Percentiles rank a stretch among this genome's conserved stretches.
Conservation (phyloP, 2,888 invertebrate species). For the Chymomyza amoena region DNA sequence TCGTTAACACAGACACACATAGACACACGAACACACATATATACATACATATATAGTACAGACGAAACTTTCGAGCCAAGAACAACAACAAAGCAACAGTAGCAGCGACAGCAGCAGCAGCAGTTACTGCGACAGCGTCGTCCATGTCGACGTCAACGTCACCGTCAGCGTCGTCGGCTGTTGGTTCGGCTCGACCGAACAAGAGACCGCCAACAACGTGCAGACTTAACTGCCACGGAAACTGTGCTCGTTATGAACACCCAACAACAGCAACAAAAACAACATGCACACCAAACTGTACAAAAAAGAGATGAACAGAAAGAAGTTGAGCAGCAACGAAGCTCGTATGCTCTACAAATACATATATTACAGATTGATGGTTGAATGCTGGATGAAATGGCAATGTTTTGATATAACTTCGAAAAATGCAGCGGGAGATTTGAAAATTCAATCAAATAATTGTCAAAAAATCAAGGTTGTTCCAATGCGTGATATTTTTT, state of each 20-base stretch:
- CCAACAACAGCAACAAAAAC: constrained; percentile 17
- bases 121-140: constrained; percentile 23
- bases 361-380: too few species aligned
- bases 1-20: constrained; percentile 41
- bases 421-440: too few species aligned
- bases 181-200: constrained; percentile 36
- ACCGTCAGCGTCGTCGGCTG: constrained; percentile 2
- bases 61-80: constrained; percentile 30
- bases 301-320: background rate
- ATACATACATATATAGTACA: constrained; percentile 37
- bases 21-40: constrained; percentile 14
- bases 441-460: too few species aligned
- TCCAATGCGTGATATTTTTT: too few species aligned
- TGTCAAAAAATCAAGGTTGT: too few species aligned
- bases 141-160: background rate
- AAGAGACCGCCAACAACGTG: constrained; percentile 15
- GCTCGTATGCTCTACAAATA: background rate
- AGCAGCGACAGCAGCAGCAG: constrained; percentile 20
- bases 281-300: constrained; percentile 4
- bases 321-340: background rate
- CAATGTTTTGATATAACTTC: too few species aligned
- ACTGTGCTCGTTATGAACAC: constrained; percentile 20
- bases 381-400: too few species aligned
- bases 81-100: constrained; percentile 24
- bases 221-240: constrained; percentile 16